Percentiles rank a stretch among this genome's conserved stretches.
Conservation (phyloP, 2,888 invertebrate genomes). For the Syrphus vitripennis region DNA sequence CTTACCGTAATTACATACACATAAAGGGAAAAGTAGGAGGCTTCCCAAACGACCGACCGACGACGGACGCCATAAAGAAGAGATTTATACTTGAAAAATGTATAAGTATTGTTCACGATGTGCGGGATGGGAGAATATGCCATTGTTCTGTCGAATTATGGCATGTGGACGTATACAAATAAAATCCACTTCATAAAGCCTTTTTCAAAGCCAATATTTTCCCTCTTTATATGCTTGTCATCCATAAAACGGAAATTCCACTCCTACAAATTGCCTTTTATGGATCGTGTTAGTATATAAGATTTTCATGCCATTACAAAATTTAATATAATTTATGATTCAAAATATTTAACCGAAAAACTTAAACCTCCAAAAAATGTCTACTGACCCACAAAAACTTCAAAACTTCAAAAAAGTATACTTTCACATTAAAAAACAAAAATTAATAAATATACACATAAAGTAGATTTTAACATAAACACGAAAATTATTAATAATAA, state of each 20-base stretch:
- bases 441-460: constrained; percentile 4
- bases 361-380: background rate
- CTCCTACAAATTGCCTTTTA: background rate
- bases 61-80: background rate
- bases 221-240: background rate
- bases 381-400: background rate
- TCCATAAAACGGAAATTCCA: background rate
- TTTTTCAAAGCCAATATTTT: background rate
- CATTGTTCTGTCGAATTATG: background rate
- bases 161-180: background rate
- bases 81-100: background rate
- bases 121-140: background rate
- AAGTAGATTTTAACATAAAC: constrained; percentile 7
- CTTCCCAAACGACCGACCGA: no score
- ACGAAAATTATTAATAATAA: constrained; percentile 32
- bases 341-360: background rate
- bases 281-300: background rate
- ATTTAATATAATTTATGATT: background rate
- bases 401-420: background rate
- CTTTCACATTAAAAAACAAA: background rate
- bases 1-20: background rate
- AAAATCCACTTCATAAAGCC: background rate
- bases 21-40: background rate
- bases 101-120: background rate
- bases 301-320: background rate